Conservation (phyloP, 2,113 vertebrate species). For the Oreotrochilus melanogaster region DNA sequence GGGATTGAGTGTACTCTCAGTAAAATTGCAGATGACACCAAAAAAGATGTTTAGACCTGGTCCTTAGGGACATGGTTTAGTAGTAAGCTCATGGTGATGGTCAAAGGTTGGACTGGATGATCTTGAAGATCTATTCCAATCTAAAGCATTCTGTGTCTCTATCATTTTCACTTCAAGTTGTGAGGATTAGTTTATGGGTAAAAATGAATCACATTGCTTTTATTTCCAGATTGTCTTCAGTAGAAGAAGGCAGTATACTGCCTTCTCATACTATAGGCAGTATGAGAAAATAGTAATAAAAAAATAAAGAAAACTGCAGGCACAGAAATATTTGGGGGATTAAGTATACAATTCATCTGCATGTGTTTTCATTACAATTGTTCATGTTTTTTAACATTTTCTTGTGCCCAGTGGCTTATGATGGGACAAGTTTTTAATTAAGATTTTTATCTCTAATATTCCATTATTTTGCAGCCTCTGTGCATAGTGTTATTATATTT, state of each 20-base stretch:
- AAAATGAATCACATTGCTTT: neutral
- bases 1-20: too few relatives aligned
- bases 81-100: too few relatives aligned
- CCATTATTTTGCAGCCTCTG: neutral
- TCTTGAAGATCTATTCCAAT: too few relatives aligned
- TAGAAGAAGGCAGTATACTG: too few relatives aligned
- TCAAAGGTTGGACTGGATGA: too few relatives aligned
- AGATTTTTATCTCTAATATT: neutral
- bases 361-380: neutral
- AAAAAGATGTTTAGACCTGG: too few relatives aligned
- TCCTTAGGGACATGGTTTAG: too few relatives aligned
- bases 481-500: neutral
- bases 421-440: constrained; percentile 29
- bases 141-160: neutral
- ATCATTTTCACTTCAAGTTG: neutral
- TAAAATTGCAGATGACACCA: too few relatives aligned
- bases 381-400: neutral
- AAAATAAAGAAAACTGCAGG: neutral
- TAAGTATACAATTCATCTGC: neutral
- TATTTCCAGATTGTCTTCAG: neutral
- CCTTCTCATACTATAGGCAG: neutral
- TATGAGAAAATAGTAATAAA: neutral
- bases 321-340: neutral
- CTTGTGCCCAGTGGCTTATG: neutral
- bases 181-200: neutral